Evolutionary conservation across 2,797 vertebrate genomes (phyloP), one percentile per base, ranked within the genome.

Genomic region (Gallinago stenura): DNA sequence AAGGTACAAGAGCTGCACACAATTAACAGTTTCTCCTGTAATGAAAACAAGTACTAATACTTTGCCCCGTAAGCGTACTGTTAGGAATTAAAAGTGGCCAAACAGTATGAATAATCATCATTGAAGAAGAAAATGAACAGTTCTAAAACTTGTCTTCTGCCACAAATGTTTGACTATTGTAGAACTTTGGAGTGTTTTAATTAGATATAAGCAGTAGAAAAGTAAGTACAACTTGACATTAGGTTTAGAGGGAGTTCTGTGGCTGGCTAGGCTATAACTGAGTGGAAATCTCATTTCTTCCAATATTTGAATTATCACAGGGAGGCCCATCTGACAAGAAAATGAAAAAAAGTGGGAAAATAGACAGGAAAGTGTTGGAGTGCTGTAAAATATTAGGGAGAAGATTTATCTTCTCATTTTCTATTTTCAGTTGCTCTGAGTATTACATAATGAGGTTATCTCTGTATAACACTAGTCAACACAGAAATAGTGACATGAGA

Each of bases 381-480:
- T 89, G 46, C 65, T 90, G 22, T 69, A 56, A 93, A 91, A 78
- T 77, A 93, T 89, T 91, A 93, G 45, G 45, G 53, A 83, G 58
- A 93, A 72, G 14, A 78, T 83, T 93, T 80, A 73, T 90, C 57
- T 83, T 93, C 79, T 91, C 31, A 81, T 96, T 89, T 95, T 19
- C 41, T 92, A 65, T 96, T 95, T 96, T 93, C 75, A 83, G 60
- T 73, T 8, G 11, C 81, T 84, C 46, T 30, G 58, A 61, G 37
- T 94, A 83, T 95, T 92, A 88, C 41, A 79, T 88, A 88, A 82
- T 79, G 80, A 95, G 73, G 70, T 88, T 94, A 75, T 93, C 77
- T 90, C 89, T 95, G 39, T 86, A 21, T 94, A 95, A 90, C 91
- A 79, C 85, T 70, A 91, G 51, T 93, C 77, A 96, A 89, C 73